Conservation (phyloP, 2,113 vertebrate genomes). For the Ptilorrhoa leucosticta region DNA sequence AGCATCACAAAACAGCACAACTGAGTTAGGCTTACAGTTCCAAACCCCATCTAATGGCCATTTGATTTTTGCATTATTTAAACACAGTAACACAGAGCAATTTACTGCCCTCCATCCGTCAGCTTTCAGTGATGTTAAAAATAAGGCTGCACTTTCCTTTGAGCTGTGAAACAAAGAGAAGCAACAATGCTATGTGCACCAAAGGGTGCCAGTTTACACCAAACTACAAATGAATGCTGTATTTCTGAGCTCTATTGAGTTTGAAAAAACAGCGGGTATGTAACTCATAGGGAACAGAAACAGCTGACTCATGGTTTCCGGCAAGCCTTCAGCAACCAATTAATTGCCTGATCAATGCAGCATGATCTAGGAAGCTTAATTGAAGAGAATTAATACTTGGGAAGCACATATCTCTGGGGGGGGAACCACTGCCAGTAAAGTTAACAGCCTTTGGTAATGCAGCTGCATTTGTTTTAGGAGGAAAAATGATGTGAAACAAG, state of each 20-base stretch:
- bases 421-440: not conserved
- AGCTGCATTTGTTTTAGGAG: conserved; percentile 2
- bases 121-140: not conserved
- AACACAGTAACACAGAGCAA: not conserved
- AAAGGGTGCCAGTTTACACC: not conserved
- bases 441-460: conserved; percentile 19
- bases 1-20: not conserved
- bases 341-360: conserved; percentile 66
- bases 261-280: not conserved
- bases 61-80: not conserved
- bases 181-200: not conserved
- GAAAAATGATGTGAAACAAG: conserved; percentile 4
- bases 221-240: not conserved
- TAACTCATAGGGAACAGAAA: conserved; percentile 38
- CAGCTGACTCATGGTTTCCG: conserved; percentile 42
- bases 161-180: not conserved
- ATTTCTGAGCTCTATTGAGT: not conserved
- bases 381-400: conserved; percentile 57
- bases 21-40: not conserved
- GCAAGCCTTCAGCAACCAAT: conserved; percentile 52
- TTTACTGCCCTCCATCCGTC: not conserved
- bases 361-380: conserved; percentile 46
- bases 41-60: not conserved
- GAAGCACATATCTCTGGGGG: not conserved
- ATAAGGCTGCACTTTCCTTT: not conserved